phyloP scores from a whole-genome alignment of 1,140 invertebrate species.

The Neodiprion lecontei region DNA sequence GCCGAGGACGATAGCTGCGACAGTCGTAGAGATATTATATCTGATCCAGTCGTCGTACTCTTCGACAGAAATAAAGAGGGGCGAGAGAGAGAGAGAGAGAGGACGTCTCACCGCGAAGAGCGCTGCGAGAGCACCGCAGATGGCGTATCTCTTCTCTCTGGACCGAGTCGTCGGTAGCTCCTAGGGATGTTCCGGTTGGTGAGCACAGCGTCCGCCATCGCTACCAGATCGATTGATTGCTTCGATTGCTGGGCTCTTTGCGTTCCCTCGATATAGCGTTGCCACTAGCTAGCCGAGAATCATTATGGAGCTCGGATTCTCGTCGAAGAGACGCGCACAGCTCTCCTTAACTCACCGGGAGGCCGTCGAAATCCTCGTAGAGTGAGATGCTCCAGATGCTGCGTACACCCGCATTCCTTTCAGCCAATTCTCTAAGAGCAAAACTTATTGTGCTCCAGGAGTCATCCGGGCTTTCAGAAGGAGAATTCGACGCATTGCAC shows the following conservation, averaged over 20 bases:
- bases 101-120: not conserved
- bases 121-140: slow-evolving; percentile 28
- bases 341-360: too few species aligned
- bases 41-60: slow-evolving; percentile 32
- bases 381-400: not conserved
- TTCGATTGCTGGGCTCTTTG: slow-evolving; percentile 37
- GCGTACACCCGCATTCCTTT: not conserved
- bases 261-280: slow-evolving; percentile 30
- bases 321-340: too few species aligned
- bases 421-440: not conserved
- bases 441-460: not conserved
- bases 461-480: not conserved
- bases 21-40: slow-evolving; percentile 41
- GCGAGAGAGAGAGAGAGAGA: slow-evolving; percentile 20
- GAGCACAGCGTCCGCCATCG: slow-evolving; percentile 45
- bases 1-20: slow-evolving; percentile 37
- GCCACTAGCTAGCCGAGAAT: not conserved
- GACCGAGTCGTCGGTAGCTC: slow-evolving; percentile 35
- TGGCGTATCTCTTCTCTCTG: slow-evolving; percentile 35
- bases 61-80: slow-evolving; percentile 22
- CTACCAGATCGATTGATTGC: slow-evolving; percentile 45
- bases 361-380: not conserved
- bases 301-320: not conserved
- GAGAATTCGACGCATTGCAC: not conserved
- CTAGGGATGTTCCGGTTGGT: slow-evolving; percentile 46